Base-by-base conservation (phyloP, 2,113 vertebrate species). In the Rhinopomastus cyanomelas region DNA sequence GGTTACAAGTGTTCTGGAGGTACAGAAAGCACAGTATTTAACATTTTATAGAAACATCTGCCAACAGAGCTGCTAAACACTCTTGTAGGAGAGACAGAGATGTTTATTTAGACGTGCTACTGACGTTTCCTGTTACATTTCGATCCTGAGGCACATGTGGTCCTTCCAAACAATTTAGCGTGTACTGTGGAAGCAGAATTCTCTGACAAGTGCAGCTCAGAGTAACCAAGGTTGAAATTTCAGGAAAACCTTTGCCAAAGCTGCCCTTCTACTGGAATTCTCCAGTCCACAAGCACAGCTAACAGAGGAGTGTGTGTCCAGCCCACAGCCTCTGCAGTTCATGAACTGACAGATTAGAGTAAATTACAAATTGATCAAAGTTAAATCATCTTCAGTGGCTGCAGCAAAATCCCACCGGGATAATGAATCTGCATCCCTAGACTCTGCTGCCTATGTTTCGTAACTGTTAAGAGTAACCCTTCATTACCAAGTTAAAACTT, bases 1-100 rank as follows among this genome's bases (percentile, higher is more conserved):
- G 62, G 79, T 88, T 79, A 90, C 85, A 88, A 90, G 89, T 74
- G 87, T 82, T 96, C 81, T 66, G 67, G 67, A 93, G 83, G 55
- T 81, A 86, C 91, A 90, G 83, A 90, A 93, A 91, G 59, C 92
- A 88, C 8, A 56, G 84, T 92, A 85, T 92, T 95, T 96, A 96
- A 95, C 88, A 94, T 96, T 95, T 96, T 91, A 95, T 95, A 84
- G 92, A 90, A 95, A 95, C 94, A 96, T 95, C 95, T 96, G 92
- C 78, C 90, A 94, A 73, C 74, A 17, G 84, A 93, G 88, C 92
- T 87, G 90, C 90, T 94, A 83, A 92, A 93, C 81, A 55, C 86
- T 91, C 92, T 88, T 66, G 64, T 76, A 95, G 61, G 81, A 88
- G 88, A 93, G 77, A 89, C 77, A 87, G 88, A 91, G 90, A 90